A percentile compares a stretch with the other conserved stretches of the same genome.
Evolutionary conservation across 2,113 vertebrate species (phyloP).

Genomic region (Megaptera novaeangliae): DNA sequence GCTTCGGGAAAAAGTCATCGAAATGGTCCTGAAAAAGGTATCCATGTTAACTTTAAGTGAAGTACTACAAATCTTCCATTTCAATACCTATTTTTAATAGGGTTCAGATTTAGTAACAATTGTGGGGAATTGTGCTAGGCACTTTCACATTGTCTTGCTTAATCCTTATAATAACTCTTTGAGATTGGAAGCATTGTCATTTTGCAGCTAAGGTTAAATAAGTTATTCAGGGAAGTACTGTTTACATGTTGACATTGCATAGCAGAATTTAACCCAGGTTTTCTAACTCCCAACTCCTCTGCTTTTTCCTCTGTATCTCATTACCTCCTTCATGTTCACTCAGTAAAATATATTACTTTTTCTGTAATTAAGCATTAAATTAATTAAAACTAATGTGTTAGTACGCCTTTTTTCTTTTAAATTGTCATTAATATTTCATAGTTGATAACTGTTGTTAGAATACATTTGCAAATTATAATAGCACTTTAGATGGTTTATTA

Average conservation of each 20-base stretch:
- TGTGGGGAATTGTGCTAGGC: neutral
- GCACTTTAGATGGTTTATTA: slow-evolving; percentile 2
- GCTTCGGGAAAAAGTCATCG: slow-evolving; percentile 88
- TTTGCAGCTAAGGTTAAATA: slow-evolving; percentile 14
- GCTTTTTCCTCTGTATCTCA: neutral
- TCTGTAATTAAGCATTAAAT: neutral
- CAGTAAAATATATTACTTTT: neutral
- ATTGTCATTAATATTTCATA: neutral
- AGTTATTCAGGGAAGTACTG: neutral
- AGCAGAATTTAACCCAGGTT: neutral
- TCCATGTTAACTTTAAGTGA: neutral
- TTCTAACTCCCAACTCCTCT: neutral
- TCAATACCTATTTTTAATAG: neutral
- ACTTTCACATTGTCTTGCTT: neutral
- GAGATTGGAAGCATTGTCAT: neutral
- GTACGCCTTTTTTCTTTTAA: neutral
- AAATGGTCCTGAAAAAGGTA: slow-evolving; percentile 90
- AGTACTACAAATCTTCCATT: neutral
- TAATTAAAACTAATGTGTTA: neutral
- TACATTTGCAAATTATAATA: slow-evolving; percentile 19
- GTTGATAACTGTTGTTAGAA: neutral
- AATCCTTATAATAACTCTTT: neutral
- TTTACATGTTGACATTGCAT: neutral
- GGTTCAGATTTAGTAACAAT: slow-evolving; percentile 24
- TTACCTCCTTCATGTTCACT: neutral